Evolutionary conservation across 2,113 vertebrate genomes (phyloP), one percentile per base, ranked within the genome.

Genomic region (Naja naja): DNA sequence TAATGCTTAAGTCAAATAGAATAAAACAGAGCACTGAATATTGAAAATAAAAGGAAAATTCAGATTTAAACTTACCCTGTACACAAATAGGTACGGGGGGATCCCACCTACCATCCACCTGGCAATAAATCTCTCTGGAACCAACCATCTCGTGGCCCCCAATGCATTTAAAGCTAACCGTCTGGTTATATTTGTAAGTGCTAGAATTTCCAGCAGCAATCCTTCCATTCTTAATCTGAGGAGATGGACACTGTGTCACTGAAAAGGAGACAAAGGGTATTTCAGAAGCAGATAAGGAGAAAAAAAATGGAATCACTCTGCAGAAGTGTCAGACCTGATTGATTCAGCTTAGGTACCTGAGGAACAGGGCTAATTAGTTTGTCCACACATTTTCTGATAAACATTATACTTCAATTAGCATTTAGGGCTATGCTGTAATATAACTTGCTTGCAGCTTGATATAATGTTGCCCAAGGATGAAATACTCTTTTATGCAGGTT

Each of bases 81-180:
- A 93, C 94, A 93, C 97, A 97, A 25, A 87, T 89, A 25, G 96
- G 97, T 55, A 96, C 0, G 54, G 74, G 86, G 47, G 96, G 97
- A 11, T 96, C 86, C 97, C 97, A 97, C 4, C 89, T 93, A 47
- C 96, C 95, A 89, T 93, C 87, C 1, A 52, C 90, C 58, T 96
- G 95, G 45, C 96, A 97, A 53, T 12, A 87, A 74, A 96, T 95
- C 69, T 87, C 30, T 6, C 87, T 30, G 58, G 91, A 96, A 64
- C 97, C 97, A 0, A 92, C 94, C 94, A 97, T 94, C 43, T 94
- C 64, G 91, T 96, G 95, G 64, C 96, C 96, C 0, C 74, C 34
- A 64, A 89, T 58, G 88, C 97, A 97, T 30, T 91, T 90, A 34
- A 97, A 52, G 2, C 54, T 2, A 1, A 97, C 20, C 3, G 0